Conservation (phyloP, 2,113 vertebrate species). For the Machaerirhynchus nigripectus region DNA sequence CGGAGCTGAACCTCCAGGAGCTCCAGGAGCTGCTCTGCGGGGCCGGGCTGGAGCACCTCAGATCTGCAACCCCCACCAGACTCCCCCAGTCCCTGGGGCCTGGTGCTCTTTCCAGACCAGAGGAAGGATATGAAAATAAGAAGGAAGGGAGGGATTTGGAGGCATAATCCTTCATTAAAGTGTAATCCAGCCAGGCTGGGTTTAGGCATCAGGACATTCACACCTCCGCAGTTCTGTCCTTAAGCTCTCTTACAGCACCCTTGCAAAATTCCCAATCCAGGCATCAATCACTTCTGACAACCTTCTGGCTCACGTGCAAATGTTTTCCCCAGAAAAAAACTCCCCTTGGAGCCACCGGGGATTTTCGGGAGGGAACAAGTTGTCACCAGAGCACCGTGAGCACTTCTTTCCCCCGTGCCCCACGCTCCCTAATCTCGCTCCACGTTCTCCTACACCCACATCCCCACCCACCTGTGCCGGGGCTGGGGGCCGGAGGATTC, state of each 20-base stretch:
- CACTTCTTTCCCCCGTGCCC: fast-evolving
- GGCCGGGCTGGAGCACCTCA: fast-evolving
- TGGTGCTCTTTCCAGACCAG: not conserved
- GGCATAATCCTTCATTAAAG: not conserved
- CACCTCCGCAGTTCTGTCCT: not conserved
- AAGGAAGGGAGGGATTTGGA: not conserved
- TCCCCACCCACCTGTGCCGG: not conserved
- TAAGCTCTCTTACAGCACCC: not conserved
- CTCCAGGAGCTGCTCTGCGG: fast-evolving
- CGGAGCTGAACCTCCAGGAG: not conserved
- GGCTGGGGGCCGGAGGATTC: not conserved
- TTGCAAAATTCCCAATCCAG: fast-evolving
- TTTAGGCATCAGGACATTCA: not conserved
- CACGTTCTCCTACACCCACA: not conserved
- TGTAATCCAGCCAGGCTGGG: not conserved
- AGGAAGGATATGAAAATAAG: not conserved
- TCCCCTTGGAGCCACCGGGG: not conserved
- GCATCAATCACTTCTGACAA: fast-evolving
- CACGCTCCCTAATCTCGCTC: no score
- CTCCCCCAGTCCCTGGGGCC: not conserved
- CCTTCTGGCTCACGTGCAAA: not conserved
- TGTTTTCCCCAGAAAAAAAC: not conserved
- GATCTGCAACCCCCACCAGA: not conserved
- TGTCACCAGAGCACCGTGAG: not conserved
- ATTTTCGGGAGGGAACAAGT: not conserved